Percentiles rank a stretch among this genome's conserved stretches.
phyloP scores from a whole-genome alignment of 2,888 invertebrate species.

The Neria commutata region DNA sequence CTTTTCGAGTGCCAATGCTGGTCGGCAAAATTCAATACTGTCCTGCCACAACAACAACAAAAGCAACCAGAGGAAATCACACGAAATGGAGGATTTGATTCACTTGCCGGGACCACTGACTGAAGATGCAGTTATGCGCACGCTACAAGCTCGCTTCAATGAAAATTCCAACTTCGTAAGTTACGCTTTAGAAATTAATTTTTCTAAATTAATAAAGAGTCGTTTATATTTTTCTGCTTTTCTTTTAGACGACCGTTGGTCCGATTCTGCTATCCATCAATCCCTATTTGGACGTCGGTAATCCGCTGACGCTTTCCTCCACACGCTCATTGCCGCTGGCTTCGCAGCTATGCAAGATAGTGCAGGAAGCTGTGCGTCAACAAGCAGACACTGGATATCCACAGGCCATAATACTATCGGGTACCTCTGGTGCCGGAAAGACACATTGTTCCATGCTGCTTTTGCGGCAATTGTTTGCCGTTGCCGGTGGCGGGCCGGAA shows the following conservation, averaged over 20 bases:
- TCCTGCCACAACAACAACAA: slow-evolving; percentile 18
- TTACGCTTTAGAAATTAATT: too few relatives aligned
- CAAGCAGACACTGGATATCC: slow-evolving; percentile 95
- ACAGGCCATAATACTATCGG: slow-evolving; percentile 91
- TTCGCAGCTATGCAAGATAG: slow-evolving; percentile 85
- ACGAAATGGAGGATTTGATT: slow-evolving; percentile 84
- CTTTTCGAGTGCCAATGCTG: slow-evolving; percentile 25
- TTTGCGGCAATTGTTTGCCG: slow-evolving; percentile 88
- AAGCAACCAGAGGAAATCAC: slow-evolving; percentile 43
- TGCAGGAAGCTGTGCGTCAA: slow-evolving; percentile 90
- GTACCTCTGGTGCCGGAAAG: slow-evolving; percentile 91
- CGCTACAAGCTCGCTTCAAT: slow-evolving; percentile 87
- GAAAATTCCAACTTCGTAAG: slow-evolving; percentile 88
- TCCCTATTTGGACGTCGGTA: slow-evolving; percentile 85
- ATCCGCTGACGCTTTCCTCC: slow-evolving; percentile 84
- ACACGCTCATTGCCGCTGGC: slow-evolving; percentile 76
- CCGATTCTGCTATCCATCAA: slow-evolving; percentile 90
- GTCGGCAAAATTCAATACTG: slow-evolving; percentile 9
- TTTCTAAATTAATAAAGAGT: too few relatives aligned
- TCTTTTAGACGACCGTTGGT: slow-evolving; percentile 86
- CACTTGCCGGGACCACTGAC: slow-evolving; percentile 91
- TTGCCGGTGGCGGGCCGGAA: slow-evolving; percentile 92
- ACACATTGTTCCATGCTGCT: slow-evolving; percentile 91
- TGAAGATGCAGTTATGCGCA: slow-evolving; percentile 91
- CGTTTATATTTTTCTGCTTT: slow-evolving; percentile 6